Base-by-base conservation (phyloP, 2,797 vertebrate genomes). In the Heliangelus exortis region DNA sequence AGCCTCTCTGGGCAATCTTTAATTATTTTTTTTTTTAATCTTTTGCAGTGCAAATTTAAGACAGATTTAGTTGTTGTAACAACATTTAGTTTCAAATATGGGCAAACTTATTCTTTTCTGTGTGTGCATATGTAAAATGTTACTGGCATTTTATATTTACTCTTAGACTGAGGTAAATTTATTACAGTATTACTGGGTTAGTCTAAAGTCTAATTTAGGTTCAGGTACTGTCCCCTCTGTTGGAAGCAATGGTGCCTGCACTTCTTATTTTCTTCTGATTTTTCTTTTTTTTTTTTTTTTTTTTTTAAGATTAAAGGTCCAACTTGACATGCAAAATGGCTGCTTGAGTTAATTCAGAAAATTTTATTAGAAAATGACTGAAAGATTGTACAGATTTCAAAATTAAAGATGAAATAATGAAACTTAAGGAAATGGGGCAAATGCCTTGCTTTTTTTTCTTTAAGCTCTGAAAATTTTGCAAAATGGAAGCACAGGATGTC, bases 271-370 rank as follows among this genome's bases (percentile, higher is more conserved):
- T 77, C n/a, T 43, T 69, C 72, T n/a, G 39, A 90, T 92, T 96
- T 93, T 79, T 3, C 90, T 96, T 72, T 63, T 39, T 39, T 41
- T 41, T 41, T 41, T 15, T 14, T 39, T 41, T 15, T 14, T 39
- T 41, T 41, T 41, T 41, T 41, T 41, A 41, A 79, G 54, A 39
- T 79, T 72, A 67, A 94, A 95, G 31, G n/a, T 89, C 78, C 74
- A 93, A 93, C 96, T 89, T 96, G 65, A 96, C 94, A 95, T 91
- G 73, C 47, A 69, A 96, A 94, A 86, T 67, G 69, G 9, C 36
- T 96, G 82, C 84, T 94, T 93, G 79, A 93, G 94, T 97, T 94
- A 71, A 69, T 91, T 58, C 81, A 89, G 41, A 92, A 91, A 93
- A 84, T 76, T 43, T 39, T 69, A 87, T 81, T 59, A 85, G 34